phyloP scores from a whole-genome alignment of 2,113 vertebrate species.

The Oncorhynchus nerka region DNA sequence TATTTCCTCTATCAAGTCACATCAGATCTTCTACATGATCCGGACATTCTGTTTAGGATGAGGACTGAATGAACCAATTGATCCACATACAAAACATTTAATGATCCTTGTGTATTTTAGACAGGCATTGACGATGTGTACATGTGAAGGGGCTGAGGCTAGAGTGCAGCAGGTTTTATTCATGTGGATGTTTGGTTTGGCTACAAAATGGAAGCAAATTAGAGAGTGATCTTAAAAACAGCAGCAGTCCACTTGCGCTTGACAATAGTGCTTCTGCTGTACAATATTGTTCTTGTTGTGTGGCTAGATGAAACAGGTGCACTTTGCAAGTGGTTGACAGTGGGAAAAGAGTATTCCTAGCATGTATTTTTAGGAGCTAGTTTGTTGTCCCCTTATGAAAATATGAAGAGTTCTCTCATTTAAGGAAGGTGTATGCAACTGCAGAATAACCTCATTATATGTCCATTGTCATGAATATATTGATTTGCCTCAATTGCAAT shows the following conservation, averaged over 20 bases:
- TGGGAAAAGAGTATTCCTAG: constrained; percentile 30
- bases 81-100: too few relatives aligned
- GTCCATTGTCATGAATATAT: constrained; percentile 27
- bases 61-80: too few relatives aligned
- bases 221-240: constrained; percentile 32
- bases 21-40: too few relatives aligned
- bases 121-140: neutral
- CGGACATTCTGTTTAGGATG: too few relatives aligned
- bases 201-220: constrained; percentile 50
- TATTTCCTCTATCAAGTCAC: too few relatives aligned
- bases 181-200: constrained; percentile 33
- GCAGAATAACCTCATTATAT: constrained; percentile 42
- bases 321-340: constrained; percentile 26
- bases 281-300: constrained; percentile 48
- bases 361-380: neutral
- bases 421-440: constrained; percentile 27
- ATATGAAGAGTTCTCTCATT: constrained; percentile 20
- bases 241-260: constrained; percentile 20
- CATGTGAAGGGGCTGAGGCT: neutral
- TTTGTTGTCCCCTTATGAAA: neutral
- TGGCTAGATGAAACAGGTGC: constrained; percentile 41
- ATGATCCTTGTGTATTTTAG: too few relatives aligned
- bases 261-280: constrained; percentile 19
- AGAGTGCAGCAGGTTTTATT: neutral
- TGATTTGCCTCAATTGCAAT: neutral